Conservation (phyloP, 2,888 invertebrate genomes). For the Chloromyia formosa region DNA sequence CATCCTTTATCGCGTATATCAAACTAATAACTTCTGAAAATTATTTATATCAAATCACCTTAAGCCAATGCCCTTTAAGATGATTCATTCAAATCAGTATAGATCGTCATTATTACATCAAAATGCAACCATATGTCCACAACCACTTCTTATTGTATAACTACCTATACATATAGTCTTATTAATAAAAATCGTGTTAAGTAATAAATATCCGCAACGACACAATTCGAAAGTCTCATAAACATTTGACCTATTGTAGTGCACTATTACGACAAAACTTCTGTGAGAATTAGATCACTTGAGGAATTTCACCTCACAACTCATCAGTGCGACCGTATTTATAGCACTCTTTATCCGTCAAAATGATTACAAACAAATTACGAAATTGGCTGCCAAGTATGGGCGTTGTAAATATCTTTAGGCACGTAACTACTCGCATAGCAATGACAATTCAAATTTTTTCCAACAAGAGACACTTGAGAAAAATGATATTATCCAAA, state of each 20-base stretch:
- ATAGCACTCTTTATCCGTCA: too few species aligned
- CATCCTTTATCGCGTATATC: too few species aligned
- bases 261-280: background rate
- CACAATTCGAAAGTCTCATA: slow-evolving; percentile 2
- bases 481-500: too few species aligned
- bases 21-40: too few species aligned
- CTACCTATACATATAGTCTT: background rate
- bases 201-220: background rate
- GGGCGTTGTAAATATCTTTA: background rate
- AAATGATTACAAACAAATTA: too few species aligned
- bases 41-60: too few species aligned
- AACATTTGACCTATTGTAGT: background rate
- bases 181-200: background rate
- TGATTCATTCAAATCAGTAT: too few species aligned
- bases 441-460: slow-evolving; percentile 7
- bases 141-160: too few species aligned
- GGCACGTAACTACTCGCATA: background rate
- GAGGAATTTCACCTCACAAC: background rate
- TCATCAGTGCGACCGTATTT: too few species aligned
- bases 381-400: background rate
- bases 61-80: too few species aligned
- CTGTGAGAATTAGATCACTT: slow-evolving; percentile 14
- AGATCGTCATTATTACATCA: too few species aligned
- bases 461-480: background rate
- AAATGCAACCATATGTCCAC: too few species aligned